Percentiles rank a stretch among this genome's conserved stretches.
Conservation (phyloP, 2,797 vertebrate species). For the Spizella passerina region DNA sequence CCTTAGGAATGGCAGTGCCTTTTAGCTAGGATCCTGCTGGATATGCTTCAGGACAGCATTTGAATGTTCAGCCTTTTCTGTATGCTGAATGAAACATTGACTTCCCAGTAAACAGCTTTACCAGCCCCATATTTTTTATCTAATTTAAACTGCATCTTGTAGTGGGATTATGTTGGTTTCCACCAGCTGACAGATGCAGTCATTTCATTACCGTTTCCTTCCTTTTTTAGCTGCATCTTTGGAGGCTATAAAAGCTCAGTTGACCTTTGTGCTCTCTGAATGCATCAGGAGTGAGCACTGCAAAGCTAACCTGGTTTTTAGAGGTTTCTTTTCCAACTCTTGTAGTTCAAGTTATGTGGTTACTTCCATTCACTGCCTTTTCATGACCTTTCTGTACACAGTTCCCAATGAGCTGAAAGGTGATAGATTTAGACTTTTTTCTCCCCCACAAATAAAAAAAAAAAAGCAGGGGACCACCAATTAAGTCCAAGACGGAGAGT, state of each 20-base stretch:
- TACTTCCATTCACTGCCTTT: slow-evolving; percentile 53
- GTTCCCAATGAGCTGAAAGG: slow-evolving; percentile 30
- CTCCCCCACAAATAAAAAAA: slow-evolving; percentile 5
- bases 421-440: slow-evolving; percentile 6
- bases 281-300: slow-evolving; percentile 55
- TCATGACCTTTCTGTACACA: slow-evolving; percentile 53
- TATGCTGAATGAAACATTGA: neutral
- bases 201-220: slow-evolving; percentile 52
- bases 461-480: neutral
- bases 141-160: slow-evolving; percentile 50
- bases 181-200: slow-evolving; percentile 39
- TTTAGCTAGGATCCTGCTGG: neutral
- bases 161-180: slow-evolving; percentile 42
- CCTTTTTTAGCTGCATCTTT: slow-evolving; percentile 52
- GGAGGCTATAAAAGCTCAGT: slow-evolving; percentile 40
- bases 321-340: slow-evolving; percentile 44
- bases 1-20: neutral
- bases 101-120: neutral
- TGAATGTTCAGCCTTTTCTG: neutral
- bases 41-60: neutral
- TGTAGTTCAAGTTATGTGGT: slow-evolving; percentile 52
- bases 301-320: slow-evolving; percentile 53
- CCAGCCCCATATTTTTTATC: slow-evolving; percentile 8
- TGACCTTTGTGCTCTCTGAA: slow-evolving; percentile 56
- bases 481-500: slow-evolving; percentile 35